Base-by-base conservation (phyloP, 2,797 vertebrate species). In the Gymnocypris eckloni region DNA sequence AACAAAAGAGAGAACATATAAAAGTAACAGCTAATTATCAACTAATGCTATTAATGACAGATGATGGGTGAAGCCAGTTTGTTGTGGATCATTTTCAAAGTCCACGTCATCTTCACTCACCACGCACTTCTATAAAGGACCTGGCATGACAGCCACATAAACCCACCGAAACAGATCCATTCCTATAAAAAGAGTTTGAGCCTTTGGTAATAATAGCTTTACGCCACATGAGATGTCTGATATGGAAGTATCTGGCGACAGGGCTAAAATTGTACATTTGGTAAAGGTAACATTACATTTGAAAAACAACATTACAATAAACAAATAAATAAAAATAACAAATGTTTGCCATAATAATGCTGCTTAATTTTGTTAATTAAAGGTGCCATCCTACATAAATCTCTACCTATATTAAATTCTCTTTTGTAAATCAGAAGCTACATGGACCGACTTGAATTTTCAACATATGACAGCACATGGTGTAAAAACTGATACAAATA, bases 171-270 rank as follows among this genome's bases (percentile, higher is more conserved):
- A 73, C 79, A 67, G 72, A 89, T 85, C 80, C 89, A 87, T 88
- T 80, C 90, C 88, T 83, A 86, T 79, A 70, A 82, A 89, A 89
- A 89, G 86, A 89, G 80, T 84, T 86, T 37, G 15, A 72, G 4
- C 86, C 90, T 90, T 92, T 84, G 54, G 90, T 94, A 94, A 92
- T 93, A 94, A 95, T 94, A 95, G 93, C 90, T 89, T 87, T 83
- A 78, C 89, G 88, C 88, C 88, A 88, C 90, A 39, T 66, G 86
- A 86, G 88, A 45, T 81, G 91, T 91, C 93, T 93, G 94, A 93
- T 92, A 94, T 92, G 92, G 91, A 93, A 91, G 90, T 87, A 90
- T 71, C 81, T 28, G 84, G 87, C 59, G 41, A 88, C 76, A 0
- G 82, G 85, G 91, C 92, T 93, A 92, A 94, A 92, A 89, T 25